phyloP scores from a whole-genome alignment of 2,888 invertebrate genomes.

The Tachystola acroxantha region DNA sequence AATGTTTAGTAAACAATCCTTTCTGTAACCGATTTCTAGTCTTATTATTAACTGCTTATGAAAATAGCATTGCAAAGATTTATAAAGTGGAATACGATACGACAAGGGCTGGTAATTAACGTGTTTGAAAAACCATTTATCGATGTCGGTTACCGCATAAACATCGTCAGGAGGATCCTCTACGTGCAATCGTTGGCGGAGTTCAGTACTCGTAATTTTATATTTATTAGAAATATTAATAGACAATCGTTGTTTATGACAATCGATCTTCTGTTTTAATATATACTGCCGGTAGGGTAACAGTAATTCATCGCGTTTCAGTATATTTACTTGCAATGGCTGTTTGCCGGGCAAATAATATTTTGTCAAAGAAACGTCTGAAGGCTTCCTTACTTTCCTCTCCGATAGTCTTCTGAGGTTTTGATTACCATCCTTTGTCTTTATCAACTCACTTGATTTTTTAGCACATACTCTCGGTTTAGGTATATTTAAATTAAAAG shows the following conservation, averaged over 20 bases:
- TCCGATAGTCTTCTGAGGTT: constrained; percentile 8
- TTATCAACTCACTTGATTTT: constrained; percentile 11
- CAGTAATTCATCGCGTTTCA: constrained; percentile 38
- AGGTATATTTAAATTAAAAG: constrained; percentile 33
- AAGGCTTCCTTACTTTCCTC: constrained; percentile 19
- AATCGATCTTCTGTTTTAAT: constrained; percentile 33
- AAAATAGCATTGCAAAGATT: constrained; percentile 37
- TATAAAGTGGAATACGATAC: constrained; percentile 35
- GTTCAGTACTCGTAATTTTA: constrained; percentile 38
- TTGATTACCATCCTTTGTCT: constrained; percentile 17
- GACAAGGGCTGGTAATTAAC: constrained; percentile 31
- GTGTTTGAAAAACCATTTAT: constrained; percentile 39
- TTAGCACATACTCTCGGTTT: constrained; percentile 24
- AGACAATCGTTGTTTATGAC: constrained; percentile 28
- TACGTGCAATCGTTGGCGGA: constrained; percentile 33
- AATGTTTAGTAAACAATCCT: constrained; percentile 70
- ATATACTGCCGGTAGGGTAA: constrained; percentile 42
- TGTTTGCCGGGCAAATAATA: constrained; percentile 28
- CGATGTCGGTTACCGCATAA: constrained; percentile 37
- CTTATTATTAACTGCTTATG: constrained; percentile 34
- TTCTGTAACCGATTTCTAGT: constrained; percentile 55
- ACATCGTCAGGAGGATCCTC: constrained; percentile 34
- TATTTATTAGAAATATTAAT: constrained; percentile 39
- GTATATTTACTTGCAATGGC: constrained; percentile 25
- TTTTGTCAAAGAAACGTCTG: constrained; percentile 21